Base-by-base conservation (phyloP, 2,797 vertebrate species). In the Enteromius anoplus region DNA sequence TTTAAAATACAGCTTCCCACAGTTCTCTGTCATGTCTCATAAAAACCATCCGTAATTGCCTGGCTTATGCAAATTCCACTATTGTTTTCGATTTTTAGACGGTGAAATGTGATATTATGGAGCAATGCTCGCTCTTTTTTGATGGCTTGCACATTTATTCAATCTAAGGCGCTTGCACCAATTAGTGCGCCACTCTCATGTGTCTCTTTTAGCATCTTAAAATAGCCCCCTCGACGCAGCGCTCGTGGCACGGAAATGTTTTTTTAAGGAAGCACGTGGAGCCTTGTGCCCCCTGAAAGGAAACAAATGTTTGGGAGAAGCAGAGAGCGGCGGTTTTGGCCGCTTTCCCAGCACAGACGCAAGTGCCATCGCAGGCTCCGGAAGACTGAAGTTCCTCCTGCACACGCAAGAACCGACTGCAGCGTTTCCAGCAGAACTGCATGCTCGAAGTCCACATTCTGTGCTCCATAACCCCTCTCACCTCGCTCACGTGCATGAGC, bases 271-370 rank as follows among this genome's bases (percentile, higher is more conserved):
- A 68, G 83, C 72, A 58, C 89, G 91, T 91, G 87, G 90, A 89
- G 86, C 88, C 87, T 86, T 12, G 47, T 75, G 78, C 87, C 89
- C 88, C 87, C 87, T 70, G 85, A 92, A 92, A 91, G 88, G 88
- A 93, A 92, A 90, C 93, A 92, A 94, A 93, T 94, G 92, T 93
- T 93, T 88, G 84, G 84, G 88, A 90, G 91, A 90, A 90, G 89
- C 91, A 91, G 88, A 85, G 87, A 69, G 83, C 87, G 83, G 84
- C 83, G 86, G 85, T 85, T 88, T 91, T 92, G 92, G 92, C 92
- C 17, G 60, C 37, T 84, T 87, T 93, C 92, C 92, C 90, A 53
- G 88, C 23, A 17, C 71, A 81, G 83, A 91, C 89, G 87, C 88
- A 47, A 82, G 64, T 82, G 76, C 82, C 75, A 85, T 82, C 75